Conservation (phyloP, 2,797 vertebrate species). For the Carcharodon carcharias region DNA sequence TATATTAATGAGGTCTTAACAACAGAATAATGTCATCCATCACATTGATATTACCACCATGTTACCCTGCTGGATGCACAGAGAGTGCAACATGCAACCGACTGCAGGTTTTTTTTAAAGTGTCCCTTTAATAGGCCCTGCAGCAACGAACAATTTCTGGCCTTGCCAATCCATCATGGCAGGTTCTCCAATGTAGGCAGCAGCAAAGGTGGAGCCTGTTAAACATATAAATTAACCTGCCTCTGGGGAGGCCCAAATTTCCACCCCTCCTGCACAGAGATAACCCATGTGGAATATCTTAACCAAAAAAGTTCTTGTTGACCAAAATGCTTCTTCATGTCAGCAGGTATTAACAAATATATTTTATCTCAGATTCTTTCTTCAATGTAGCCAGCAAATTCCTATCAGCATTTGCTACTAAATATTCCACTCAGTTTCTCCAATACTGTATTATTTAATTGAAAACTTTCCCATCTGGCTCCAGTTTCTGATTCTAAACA, state of each 20-base stretch:
- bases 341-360: neutral
- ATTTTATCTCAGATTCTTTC: neutral
- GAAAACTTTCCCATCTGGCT: neutral
- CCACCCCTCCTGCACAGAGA: neutral
- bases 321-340: neutral
- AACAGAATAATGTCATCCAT: neutral
- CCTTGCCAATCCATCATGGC: neutral
- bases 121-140: neutral
- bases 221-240: neutral
- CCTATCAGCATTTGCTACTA: neutral
- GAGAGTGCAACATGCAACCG: no score
- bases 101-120: neutral
- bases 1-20: neutral
- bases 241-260: neutral
- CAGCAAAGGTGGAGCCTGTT: neutral
- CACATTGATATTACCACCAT: neutral
- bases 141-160: neutral
- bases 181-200: neutral
- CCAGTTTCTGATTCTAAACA: neutral
- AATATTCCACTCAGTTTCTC: neutral
- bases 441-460: neutral
- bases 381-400: neutral
- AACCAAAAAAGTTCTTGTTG: neutral
- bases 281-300: neutral
- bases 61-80: neutral